Conservation (phyloP, 2,113 vertebrate species). For the Brachypteracias leptosomus region DNA sequence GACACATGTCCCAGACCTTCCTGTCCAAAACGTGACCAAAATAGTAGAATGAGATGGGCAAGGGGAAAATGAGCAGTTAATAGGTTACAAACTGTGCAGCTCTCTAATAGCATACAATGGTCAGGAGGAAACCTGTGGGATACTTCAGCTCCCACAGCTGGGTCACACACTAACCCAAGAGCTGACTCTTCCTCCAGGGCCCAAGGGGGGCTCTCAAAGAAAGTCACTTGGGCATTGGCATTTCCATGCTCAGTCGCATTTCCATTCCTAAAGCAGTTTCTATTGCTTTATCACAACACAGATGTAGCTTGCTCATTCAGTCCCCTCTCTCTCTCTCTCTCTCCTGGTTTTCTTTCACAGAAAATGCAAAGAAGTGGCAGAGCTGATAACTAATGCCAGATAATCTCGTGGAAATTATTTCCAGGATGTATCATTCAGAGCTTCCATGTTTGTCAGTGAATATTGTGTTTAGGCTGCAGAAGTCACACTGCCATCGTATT, state of each 20-base stretch:
- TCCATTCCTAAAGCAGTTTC: neutral
- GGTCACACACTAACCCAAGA: neutral
- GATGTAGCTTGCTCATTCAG: neutral
- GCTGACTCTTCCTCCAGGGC: neutral
- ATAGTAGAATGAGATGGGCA: neutral
- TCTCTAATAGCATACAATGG: neutral
- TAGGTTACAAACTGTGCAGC: neutral
- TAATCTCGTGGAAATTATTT: neutral
- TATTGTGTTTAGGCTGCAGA: neutral
- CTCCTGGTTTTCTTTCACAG: neutral
- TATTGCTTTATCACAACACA: neutral
- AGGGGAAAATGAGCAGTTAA: neutral
- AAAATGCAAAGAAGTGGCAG: neutral
- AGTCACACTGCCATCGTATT: neutral
- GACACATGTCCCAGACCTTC: neutral
- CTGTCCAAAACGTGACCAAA: neutral
- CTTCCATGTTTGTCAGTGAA: neutral
- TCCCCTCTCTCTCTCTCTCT: neutral
- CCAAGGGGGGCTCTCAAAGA: neutral
- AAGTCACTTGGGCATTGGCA: neutral
- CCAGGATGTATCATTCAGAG: neutral
- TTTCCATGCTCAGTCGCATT: neutral
- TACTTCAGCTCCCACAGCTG: neutral
- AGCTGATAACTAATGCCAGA: neutral
- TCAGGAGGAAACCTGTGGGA: neutral